These are phyloP conservation scores for Peromyscus polionotus DNA, from an alignment of 2,113 vertebrate genomes.

Conservation along the genomic window DNA sequence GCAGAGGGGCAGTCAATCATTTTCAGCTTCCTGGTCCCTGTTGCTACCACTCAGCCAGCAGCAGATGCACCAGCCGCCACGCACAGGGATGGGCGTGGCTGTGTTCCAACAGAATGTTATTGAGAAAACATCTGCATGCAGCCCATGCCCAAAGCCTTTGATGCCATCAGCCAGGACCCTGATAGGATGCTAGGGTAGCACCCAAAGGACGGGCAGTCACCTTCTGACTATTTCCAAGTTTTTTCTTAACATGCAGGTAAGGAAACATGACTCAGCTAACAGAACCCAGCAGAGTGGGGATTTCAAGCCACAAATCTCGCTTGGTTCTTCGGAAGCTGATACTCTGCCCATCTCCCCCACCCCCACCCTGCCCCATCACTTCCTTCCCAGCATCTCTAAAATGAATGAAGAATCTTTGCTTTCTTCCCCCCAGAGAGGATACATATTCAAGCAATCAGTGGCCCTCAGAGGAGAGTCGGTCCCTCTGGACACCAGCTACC, in stretches of 20 bases:
- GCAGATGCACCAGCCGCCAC: accelerated
- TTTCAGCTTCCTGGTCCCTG: background rate
- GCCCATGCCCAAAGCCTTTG: background rate
- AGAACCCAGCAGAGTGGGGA: background rate
- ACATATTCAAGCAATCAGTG: background rate
- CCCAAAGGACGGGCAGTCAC: background rate
- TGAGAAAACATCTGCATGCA: slow-evolving; percentile 1
- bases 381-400: background rate
- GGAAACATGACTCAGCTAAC: background rate
- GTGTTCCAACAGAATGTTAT: background rate
- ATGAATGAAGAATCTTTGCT: background rate
- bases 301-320: background rate
- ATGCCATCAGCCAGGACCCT: background rate
- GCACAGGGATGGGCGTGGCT: background rate
- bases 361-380: background rate
- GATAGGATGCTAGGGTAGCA: background rate
- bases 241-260: background rate
- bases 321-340: background rate
- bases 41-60: background rate
- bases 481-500: background rate
- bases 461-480: background rate
- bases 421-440: background rate
- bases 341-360: background rate
- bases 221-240: background rate
- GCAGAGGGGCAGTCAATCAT: background rate